These are phyloP conservation scores for Phrynocephalus vlangalii DNA, from an alignment of 2,797 vertebrate genomes.

Conservation along the genomic window DNA sequence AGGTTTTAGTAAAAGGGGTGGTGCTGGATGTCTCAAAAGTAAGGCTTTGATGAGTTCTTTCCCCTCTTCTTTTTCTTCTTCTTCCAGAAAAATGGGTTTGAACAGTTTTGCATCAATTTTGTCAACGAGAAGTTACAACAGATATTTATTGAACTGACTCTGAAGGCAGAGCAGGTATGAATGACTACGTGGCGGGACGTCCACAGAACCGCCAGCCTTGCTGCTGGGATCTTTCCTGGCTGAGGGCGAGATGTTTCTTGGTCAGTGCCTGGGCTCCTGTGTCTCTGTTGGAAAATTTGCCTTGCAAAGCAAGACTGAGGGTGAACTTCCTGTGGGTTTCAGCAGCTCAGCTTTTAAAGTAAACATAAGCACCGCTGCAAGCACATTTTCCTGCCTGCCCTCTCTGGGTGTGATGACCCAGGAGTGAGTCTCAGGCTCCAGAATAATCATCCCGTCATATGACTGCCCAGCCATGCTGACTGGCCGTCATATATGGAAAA, in stretches of 20 bases:
- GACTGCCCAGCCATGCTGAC: slow-evolving; percentile 58
- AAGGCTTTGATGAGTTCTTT: slow-evolving; percentile 35
- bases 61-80: slow-evolving; percentile 46
- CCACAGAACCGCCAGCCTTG: not conserved
- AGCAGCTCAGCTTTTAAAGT: slow-evolving; percentile 38
- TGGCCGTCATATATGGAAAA: slow-evolving; percentile 61
- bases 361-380: slow-evolving; percentile 44
- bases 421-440: not conserved
- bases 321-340: slow-evolving; percentile 13
- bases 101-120: slow-evolving; percentile 99
- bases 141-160: slow-evolving; percentile 97
- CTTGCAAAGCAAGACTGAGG: slow-evolving; percentile 46
- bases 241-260: slow-evolving; percentile 39
- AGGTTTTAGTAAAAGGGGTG: not conserved
- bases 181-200: not conserved
- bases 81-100: slow-evolving; percentile 96
- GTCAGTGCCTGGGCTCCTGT: slow-evolving; percentile 42
- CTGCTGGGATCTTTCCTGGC: slow-evolving; percentile 23
- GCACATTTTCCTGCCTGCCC: slow-evolving; percentile 2
- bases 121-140: slow-evolving; percentile 98
- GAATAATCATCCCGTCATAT: slow-evolving; percentile 34
- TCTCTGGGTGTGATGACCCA: slow-evolving; percentile 8
- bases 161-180: slow-evolving; percentile 97
- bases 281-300: slow-evolving; percentile 26
- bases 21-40: slow-evolving; percentile 9